Conservation (phyloP, 2,888 invertebrate genomes). For the Alloplasta piceator region DNA sequence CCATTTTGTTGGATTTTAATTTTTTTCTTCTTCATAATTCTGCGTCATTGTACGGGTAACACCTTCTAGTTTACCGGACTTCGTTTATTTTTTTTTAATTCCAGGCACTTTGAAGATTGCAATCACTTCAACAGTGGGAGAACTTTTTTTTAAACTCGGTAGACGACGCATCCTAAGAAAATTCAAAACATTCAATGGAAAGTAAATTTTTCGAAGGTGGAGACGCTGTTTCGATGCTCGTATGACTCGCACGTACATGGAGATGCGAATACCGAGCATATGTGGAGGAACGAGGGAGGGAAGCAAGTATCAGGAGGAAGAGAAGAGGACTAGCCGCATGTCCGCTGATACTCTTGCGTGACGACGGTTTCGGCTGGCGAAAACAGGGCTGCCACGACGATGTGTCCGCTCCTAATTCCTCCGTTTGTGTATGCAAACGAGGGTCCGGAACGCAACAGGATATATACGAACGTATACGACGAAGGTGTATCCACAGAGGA, state of each 20-base stretch:
- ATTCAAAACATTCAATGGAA: no score
- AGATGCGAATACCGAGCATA: conserved; percentile 15
- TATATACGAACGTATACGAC: not conserved
- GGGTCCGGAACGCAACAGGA: conserved; percentile 64
- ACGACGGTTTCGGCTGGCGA: conserved; percentile 53
- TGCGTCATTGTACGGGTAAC: no score
- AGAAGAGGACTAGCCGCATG: conserved; percentile 29
- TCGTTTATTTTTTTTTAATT: no score
- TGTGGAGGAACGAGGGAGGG: not conserved
- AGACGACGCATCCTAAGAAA: no score
- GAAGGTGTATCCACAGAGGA: conserved; percentile 26
- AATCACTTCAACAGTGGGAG: no score
- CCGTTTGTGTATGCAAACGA: conserved; percentile 80
- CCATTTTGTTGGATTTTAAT: no score
- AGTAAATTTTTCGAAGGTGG: no score
- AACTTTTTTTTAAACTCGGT: no score
- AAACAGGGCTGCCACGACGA: conserved; percentile 62
- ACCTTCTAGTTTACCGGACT: no score
- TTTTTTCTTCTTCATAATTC: no score
- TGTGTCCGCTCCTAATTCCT: conserved; percentile 76
- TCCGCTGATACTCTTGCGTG: conserved; percentile 41
- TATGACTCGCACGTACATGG: not conserved
- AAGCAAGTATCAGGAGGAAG: conserved; percentile 22
- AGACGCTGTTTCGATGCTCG: not conserved
- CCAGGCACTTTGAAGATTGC: no score